Evolutionary conservation across 2,797 vertebrate species (phyloP).

Genomic region (Argyrosomus regius): DNA sequence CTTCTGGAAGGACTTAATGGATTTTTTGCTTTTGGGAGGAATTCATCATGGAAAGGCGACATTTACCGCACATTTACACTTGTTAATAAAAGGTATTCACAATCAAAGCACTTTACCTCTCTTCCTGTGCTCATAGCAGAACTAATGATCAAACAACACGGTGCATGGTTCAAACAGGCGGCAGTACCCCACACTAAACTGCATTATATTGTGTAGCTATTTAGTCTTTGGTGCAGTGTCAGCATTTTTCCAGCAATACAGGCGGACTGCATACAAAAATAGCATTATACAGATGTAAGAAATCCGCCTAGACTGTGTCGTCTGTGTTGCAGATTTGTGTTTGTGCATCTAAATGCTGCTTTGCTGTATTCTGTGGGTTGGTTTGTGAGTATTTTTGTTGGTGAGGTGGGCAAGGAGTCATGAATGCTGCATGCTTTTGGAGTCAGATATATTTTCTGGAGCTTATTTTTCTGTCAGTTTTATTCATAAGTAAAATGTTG

Average conservation of each 20-base stretch:
- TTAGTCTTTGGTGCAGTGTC: constrained; percentile 27
- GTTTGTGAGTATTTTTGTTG: neutral
- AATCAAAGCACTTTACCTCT: constrained; percentile 61
- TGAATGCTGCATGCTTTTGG: neutral
- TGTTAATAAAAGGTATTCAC: constrained; percentile 62
- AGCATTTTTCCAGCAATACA: constrained; percentile 14
- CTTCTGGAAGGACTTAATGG: constrained; percentile 68
- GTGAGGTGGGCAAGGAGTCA: neutral
- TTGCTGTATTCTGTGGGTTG: constrained; percentile 4
- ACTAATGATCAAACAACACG: constrained; percentile 32
- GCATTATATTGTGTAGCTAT: constrained; percentile 22
- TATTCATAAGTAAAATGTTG: neutral
- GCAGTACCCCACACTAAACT: constrained; percentile 7
- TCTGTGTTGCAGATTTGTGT: neutral
- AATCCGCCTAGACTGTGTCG: neutral
- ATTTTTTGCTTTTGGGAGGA: constrained; percentile 56
- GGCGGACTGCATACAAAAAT: neutral
- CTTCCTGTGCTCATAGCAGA: constrained; percentile 26
- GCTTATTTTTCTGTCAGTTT: too few species aligned
- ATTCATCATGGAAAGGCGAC: constrained; percentile 72
- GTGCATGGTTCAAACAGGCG: constrained; percentile 21
- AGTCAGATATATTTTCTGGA: neutral
- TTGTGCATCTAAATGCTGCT: neutral
- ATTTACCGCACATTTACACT: constrained; percentile 65
- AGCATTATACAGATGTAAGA: constrained; percentile 6